Conservation (phyloP, 2,888 invertebrate species). For the Xanthia icteritia region DNA sequence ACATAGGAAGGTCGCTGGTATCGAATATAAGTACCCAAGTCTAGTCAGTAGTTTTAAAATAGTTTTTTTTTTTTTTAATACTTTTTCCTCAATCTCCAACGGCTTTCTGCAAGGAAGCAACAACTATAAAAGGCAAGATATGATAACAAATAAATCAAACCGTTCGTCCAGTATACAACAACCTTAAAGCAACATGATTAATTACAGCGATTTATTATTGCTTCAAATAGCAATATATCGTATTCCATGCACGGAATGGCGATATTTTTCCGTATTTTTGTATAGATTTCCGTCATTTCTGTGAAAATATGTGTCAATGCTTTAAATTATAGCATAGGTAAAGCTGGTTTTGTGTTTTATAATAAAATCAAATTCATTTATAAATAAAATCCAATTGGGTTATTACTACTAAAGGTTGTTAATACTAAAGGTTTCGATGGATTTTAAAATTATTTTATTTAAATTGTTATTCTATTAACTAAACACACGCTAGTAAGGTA, state of each 20-base stretch:
- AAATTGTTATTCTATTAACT: too few relatives aligned
- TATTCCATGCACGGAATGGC: slow-evolving; percentile 13
- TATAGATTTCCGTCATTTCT: slow-evolving; percentile 1
- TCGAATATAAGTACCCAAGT: background rate
- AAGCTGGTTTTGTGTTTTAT: background rate
- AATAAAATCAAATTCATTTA: too few relatives aligned
- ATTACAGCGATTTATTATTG: slow-evolving; percentile 49
- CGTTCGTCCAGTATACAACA: slow-evolving; percentile 17
- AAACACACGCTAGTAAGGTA: too few relatives aligned
- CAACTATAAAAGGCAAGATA: slow-evolving; percentile 1
- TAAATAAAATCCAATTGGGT: background rate
- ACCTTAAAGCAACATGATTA: slow-evolving; percentile 38
- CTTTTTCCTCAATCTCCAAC: too few relatives aligned
- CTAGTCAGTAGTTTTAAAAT: too few relatives aligned
- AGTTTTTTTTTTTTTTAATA: background rate
- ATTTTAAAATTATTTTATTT: too few relatives aligned
- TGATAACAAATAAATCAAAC: slow-evolving; percentile 18
- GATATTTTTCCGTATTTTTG: slow-evolving; percentile 24
- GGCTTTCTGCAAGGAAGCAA: background rate
- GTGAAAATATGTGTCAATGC: slow-evolving; percentile 2
- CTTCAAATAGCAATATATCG: slow-evolving; percentile 44
- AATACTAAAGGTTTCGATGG: background rate
- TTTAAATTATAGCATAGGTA: background rate
- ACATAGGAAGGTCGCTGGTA: too few relatives aligned
- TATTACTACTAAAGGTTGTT: too few relatives aligned